These are phyloP conservation scores for Nothoprocta perdicaria DNA, from an alignment of 2,113 vertebrate genomes.

Conservation along the genomic window DNA sequence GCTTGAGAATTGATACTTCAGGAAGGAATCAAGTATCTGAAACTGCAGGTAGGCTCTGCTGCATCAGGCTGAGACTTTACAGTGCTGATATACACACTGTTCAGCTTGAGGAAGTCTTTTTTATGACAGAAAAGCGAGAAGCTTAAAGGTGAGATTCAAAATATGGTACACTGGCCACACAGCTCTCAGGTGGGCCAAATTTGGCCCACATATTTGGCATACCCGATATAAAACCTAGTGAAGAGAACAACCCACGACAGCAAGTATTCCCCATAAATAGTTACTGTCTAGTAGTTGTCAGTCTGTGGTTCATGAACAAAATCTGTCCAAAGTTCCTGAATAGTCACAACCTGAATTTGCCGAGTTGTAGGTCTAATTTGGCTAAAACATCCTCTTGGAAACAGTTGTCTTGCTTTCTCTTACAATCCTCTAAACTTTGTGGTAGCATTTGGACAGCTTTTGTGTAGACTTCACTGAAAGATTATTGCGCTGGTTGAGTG, in stretches of 20 bases:
- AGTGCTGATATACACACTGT: not conserved
- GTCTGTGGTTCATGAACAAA: slow-evolving; percentile 2
- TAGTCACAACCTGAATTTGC: not conserved
- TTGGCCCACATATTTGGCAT: not conserved
- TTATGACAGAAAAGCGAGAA: not conserved
- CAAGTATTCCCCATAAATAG: slow-evolving; percentile 20
- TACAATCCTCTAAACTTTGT: not conserved
- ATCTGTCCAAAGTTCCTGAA: not conserved
- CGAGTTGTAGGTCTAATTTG: not conserved
- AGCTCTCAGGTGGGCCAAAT: not conserved
- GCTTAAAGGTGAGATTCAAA: not conserved
- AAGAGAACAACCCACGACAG: slow-evolving; percentile 2
- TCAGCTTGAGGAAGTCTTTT: not conserved
- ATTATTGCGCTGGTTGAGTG: slow-evolving; percentile 33
- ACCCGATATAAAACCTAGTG: slow-evolving; percentile 3
- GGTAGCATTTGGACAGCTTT: slow-evolving; percentile 21
- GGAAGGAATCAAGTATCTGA: not conserved
- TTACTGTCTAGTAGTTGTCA: not conserved
- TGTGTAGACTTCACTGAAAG: not conserved
- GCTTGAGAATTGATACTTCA: not conserved
- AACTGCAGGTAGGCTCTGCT: not conserved
- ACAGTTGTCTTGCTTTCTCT: not conserved
- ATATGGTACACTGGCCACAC: accelerated
- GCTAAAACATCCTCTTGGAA: not conserved
- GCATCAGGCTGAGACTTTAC: not conserved